Base-by-base conservation (phyloP, 2,113 vertebrate genomes). In the Spea bombifrons region DNA sequence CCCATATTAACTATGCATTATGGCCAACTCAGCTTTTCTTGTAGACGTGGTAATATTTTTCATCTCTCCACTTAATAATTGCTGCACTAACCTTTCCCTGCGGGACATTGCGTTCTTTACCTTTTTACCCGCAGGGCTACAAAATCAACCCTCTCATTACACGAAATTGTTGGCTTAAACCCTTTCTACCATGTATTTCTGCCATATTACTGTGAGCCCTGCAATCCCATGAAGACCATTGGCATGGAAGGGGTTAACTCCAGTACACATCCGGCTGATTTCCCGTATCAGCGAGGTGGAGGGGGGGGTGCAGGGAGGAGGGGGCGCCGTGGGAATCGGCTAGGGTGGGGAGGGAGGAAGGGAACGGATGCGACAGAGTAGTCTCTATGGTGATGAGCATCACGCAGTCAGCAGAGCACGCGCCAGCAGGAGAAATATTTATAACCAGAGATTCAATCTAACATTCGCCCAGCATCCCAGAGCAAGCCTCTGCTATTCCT, bases 361-460 rank as follows among this genome's bases (percentile, higher is more conserved):
- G 67, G 67, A 15, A n/a, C 45, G 10, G 76, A 73, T 80, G 77
- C 52, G 64, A 80, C 71, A 67, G 70, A 73, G 77, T 48, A 49
- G 68, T 80, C 8, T 63, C 64, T 52, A 80, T 80, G 61, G 78
- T 44, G 61, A 80, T 71, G 52, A 74, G 78, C 53, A 74, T 67
- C 78, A 80, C 63, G 17, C 64, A 74, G 78, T 73, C 78, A 80
- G 78, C 49, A 57, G 71, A 68, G 71, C 78, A 80, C 64, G 70
- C 50, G 78, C 65, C 64, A 16, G 78, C 64, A 61, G 71, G 71
- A 68, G 77, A 59, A 73, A 80, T 80, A 80, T 80, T 74, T 80
- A 68, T 80, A 80, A 74, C 71, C 71, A 80, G 66, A 80, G 76
- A 72, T 77, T 70, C 16, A 46, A 77, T 77, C 75, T 77, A 49